phyloP scores from a whole-genome alignment of 2,113 vertebrate genomes.

The Ascaphus truei region DNA sequence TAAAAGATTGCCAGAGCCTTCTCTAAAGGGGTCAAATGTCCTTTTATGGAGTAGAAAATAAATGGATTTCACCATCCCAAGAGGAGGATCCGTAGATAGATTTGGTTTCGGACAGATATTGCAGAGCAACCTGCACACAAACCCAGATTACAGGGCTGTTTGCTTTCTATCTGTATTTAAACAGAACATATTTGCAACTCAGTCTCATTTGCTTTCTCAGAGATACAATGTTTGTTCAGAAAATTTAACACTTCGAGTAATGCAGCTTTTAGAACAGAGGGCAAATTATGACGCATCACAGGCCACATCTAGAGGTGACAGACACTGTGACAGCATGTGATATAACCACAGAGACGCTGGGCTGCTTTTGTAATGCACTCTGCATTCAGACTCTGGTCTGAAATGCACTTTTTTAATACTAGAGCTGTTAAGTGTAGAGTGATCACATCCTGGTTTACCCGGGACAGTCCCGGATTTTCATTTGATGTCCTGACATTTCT shows the following conservation, averaged over 20 bases:
- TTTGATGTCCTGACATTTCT: no score
- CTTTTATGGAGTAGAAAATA: not conserved
- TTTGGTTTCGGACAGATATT: conserved; percentile 3
- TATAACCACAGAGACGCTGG: no score
- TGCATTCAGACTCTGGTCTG: no score
- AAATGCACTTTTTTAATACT: no score
- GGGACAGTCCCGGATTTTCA: no score
- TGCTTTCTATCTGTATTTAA: conserved; percentile 34
- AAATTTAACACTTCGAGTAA: conserved; percentile 24
- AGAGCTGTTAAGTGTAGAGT: no score
- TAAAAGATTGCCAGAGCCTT: conserved; percentile 3
- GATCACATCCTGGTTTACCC: no score
- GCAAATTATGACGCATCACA: conserved; percentile 5
- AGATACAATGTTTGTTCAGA: conserved; percentile 18
- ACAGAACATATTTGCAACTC: conserved; percentile 20
- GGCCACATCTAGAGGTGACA: not conserved
- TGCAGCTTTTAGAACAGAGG: conserved; percentile 4
- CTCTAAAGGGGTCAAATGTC: conserved; percentile 12
- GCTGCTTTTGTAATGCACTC: no score
- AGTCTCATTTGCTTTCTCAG: conserved; percentile 13
- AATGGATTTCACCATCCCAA: conserved; percentile 11
- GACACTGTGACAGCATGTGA: conserved; percentile 9
- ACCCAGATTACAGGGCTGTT: conserved; percentile 10
- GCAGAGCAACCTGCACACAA: conserved; percentile 10
- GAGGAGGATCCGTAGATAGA: conserved; percentile 8